Conservation (phyloP, 2,113 vertebrate species). For the Myotis brandtii region DNA sequence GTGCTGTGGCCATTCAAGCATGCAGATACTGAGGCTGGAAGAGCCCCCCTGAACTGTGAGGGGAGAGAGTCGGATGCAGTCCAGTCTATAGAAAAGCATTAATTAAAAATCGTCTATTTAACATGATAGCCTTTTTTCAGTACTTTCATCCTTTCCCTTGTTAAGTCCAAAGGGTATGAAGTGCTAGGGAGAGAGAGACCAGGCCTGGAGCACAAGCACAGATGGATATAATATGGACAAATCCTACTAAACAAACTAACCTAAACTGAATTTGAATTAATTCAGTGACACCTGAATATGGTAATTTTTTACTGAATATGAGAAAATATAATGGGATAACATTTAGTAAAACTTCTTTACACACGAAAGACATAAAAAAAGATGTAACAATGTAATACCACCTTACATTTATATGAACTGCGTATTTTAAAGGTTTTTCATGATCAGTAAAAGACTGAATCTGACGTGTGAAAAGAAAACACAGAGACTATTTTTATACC, state of each 20-base stretch:
- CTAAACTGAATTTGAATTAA: not conserved
- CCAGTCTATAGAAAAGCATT: not conserved
- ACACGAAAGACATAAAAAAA: not conserved
- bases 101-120: not conserved
- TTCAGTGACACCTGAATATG: not conserved
- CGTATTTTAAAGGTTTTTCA: constrained; percentile 15
- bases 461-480: constrained; percentile 34
- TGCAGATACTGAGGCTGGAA: too few relatives aligned
- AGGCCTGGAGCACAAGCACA: not conserved
- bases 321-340: not conserved
- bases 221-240: not conserved
- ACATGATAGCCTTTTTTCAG: not conserved
- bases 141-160: not conserved
- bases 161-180: not conserved
- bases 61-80: rapidly evolving
- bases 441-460: not conserved
- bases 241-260: not conserved
- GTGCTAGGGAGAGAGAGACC: not conserved
- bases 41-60: not conserved
- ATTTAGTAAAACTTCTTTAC: not conserved
- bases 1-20: not conserved
- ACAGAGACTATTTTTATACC: not conserved
- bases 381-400: not conserved
- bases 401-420: not conserved
- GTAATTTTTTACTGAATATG: not conserved